These are phyloP conservation scores for Tachuris rubrigastra DNA, from an alignment of 2,113 vertebrate genomes.

Conservation along the genomic window DNA sequence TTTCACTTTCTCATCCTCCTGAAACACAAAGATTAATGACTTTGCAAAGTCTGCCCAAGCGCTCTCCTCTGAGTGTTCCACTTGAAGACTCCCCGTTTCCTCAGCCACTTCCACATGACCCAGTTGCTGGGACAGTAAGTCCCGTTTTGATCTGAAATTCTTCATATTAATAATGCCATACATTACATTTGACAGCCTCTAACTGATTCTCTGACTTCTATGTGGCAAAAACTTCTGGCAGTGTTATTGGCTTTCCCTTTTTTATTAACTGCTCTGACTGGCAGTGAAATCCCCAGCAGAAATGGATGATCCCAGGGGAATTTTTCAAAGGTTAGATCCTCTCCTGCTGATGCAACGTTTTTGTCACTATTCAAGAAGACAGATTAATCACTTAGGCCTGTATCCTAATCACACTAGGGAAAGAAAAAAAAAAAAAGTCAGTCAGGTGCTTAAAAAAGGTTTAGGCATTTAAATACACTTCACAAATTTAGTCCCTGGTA, in stretches of 20 bases:
- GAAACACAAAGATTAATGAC: background rate
- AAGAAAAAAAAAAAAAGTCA: background rate
- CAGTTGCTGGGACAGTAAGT: background rate
- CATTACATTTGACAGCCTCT: slow-evolving; percentile 47
- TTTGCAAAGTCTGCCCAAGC: background rate
- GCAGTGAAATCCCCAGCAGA: slow-evolving; percentile 38
- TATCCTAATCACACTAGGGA: background rate
- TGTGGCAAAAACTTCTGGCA: slow-evolving; percentile 22
- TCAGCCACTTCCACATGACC: background rate
- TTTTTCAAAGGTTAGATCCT: slow-evolving; percentile 51
- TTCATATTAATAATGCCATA: slow-evolving; percentile 56
- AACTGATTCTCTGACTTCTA: slow-evolving; percentile 22
- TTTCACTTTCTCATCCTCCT: background rate
- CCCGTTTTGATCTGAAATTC: background rate
- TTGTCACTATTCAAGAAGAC: slow-evolving; percentile 44
- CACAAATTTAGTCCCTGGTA: background rate
- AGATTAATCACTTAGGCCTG: slow-evolving; percentile 41
- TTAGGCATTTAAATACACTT: background rate
- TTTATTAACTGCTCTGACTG: slow-evolving; percentile 53
- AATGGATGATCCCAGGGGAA: background rate
- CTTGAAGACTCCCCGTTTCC: background rate
- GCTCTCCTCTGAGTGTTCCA: background rate
- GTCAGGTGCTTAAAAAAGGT: background rate
- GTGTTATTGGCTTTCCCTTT: slow-evolving; percentile 23
- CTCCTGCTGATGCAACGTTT: slow-evolving; percentile 8